phyloP scores from a whole-genome alignment of 2,113 vertebrate species.

The Centropus unirufus region DNA sequence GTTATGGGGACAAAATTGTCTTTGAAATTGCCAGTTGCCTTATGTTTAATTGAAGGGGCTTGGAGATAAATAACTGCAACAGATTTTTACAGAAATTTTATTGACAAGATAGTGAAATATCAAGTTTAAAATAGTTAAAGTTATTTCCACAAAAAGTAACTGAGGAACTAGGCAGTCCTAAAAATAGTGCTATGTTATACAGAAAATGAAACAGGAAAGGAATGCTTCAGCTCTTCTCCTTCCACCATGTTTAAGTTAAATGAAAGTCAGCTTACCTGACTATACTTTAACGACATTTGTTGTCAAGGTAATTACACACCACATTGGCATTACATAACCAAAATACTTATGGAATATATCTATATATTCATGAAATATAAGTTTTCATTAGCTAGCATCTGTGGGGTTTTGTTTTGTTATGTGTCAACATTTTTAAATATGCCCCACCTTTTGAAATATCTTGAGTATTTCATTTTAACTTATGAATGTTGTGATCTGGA shows the following conservation, averaged over 20 bases:
- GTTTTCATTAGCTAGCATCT: not conserved
- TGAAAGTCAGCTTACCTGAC: not conserved
- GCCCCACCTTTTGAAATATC: not conserved
- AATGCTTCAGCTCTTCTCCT: not conserved
- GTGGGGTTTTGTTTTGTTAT: not conserved
- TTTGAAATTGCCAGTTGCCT: not conserved
- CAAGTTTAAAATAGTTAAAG: not conserved
- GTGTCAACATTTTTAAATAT: not conserved
- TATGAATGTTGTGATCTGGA: not conserved
- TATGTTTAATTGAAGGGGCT: not conserved
- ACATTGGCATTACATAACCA: not conserved
- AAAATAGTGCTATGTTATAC: not conserved
- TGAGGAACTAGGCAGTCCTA: not conserved
- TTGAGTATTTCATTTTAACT: not conserved
- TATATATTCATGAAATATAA: not conserved
- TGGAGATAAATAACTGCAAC: not conserved
- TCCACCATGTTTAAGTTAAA: not conserved
- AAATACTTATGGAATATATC: not conserved
- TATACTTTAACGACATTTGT: not conserved
- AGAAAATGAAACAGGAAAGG: not conserved
- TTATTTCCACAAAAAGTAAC: not conserved
- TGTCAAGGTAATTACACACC: not conserved
- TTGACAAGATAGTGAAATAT: not conserved
- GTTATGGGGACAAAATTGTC: not conserved
- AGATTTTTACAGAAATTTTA: conserved; percentile 19